phyloP scores from a whole-genome alignment of 2,888 invertebrate species.

The Marronus borbonicus region DNA sequence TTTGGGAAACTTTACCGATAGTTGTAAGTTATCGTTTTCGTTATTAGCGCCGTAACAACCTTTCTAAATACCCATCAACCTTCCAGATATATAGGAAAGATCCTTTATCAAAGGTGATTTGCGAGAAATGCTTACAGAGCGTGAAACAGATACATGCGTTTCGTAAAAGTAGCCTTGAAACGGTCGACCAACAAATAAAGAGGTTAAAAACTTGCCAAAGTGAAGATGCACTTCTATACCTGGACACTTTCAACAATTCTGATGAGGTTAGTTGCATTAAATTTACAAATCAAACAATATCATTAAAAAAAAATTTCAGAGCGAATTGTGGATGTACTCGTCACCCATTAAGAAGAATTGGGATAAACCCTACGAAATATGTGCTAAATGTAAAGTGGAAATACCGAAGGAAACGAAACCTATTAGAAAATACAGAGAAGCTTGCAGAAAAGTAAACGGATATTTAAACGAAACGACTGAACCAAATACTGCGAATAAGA shows the following conservation, averaged over 20 bases:
- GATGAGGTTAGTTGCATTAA: slow-evolving; percentile 46
- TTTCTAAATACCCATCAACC: slow-evolving; percentile 29
- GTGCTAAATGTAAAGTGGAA: slow-evolving; percentile 50
- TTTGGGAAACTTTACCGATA: slow-evolving; percentile 67
- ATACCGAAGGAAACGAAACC: slow-evolving; percentile 48
- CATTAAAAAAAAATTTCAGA: slow-evolving; percentile 30
- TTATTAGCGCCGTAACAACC: background rate
- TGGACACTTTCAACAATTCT: slow-evolving; percentile 57
- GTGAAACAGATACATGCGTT: slow-evolving; percentile 63
- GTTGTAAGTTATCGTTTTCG: slow-evolving; percentile 64
- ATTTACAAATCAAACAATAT: background rate
- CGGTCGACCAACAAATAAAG: slow-evolving; percentile 63
- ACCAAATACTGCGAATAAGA: slow-evolving; percentile 14
- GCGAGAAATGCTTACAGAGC: slow-evolving; percentile 65
- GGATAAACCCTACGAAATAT: slow-evolving; percentile 39
- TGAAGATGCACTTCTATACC: slow-evolving; percentile 57
- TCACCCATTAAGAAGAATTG: slow-evolving; percentile 50
- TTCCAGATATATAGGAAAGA: slow-evolving; percentile 68
- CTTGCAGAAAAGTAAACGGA: slow-evolving; percentile 37
- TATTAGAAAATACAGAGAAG: slow-evolving; percentile 49
- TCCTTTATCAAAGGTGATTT: slow-evolving; percentile 68
- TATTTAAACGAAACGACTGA: slow-evolving; percentile 31
- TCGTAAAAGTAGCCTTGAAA: slow-evolving; percentile 63
- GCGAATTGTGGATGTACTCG: slow-evolving; percentile 52
- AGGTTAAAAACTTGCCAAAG: slow-evolving; percentile 57